phyloP scores from a whole-genome alignment of 2,113 vertebrate species.

The Prionailurus bengalensis region DNA sequence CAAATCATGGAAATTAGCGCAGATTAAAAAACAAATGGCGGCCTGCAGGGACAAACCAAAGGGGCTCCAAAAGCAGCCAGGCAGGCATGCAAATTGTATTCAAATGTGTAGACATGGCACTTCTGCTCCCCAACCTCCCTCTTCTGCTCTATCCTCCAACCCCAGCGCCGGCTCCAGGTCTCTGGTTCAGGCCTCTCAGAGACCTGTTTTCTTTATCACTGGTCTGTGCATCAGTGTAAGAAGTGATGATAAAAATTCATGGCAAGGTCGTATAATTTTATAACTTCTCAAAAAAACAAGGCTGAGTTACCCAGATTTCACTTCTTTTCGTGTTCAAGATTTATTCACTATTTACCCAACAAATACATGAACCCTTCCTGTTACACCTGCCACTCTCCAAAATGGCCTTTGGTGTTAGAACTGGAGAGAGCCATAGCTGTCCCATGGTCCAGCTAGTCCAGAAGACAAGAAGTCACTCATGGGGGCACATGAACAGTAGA shows the following conservation, averaged over 20 bases:
- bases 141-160: not conserved
- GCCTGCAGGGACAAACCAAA: not conserved
- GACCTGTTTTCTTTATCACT: not conserved
- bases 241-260: constrained; percentile 57
- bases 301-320: not conserved
- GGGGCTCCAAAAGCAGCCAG: not conserved
- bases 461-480: not conserved
- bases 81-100: not conserved
- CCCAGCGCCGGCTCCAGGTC: not conserved
- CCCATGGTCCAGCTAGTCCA: not conserved
- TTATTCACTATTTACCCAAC: not conserved
- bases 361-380: not conserved
- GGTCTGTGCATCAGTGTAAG: constrained; percentile 24
- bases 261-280: constrained; percentile 37
- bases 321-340: constrained; percentile 49
- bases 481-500: not conserved
- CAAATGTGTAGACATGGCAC: too few species aligned
- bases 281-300: constrained; percentile 50
- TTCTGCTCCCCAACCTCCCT: accelerated
- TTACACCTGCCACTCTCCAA: not conserved
- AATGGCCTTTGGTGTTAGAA: not conserved
- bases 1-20: not conserved
- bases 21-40: not conserved
- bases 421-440: not conserved
- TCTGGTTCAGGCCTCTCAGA: not conserved